Evolutionary conservation across 2,113 vertebrate species (phyloP).

Genomic region (Lasiurus borealis): DNA sequence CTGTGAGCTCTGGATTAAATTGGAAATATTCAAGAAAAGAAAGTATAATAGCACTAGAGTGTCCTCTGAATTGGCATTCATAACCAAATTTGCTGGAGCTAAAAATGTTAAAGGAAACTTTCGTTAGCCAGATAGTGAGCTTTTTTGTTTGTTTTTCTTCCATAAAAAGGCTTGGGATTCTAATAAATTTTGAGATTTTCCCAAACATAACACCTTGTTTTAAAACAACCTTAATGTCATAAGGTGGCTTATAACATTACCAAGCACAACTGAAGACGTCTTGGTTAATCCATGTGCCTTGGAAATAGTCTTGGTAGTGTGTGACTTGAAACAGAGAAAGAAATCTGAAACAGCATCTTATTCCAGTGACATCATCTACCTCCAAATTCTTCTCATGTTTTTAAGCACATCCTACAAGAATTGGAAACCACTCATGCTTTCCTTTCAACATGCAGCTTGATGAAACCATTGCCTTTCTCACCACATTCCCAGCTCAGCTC

Average conservation of each 20-base stretch:
- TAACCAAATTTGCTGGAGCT: background rate
- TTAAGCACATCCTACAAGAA: background rate
- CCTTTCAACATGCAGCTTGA: constrained; percentile 3
- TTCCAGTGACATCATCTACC: background rate
- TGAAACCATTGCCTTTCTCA: background rate
- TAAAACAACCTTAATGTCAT: background rate
- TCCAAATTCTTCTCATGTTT: background rate
- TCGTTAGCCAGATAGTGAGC: background rate
- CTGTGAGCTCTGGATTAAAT: background rate
- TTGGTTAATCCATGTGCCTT: background rate
- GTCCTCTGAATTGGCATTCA: background rate
- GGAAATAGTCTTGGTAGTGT: background rate
- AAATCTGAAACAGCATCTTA: background rate
- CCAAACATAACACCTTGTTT: background rate
- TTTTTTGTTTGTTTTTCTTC: background rate
- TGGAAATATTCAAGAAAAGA: constrained; percentile 49
- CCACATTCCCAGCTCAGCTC: background rate
- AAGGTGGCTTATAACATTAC: background rate
- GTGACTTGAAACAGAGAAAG: constrained; percentile 16
- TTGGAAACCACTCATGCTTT: background rate
- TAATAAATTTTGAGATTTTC: constrained; percentile 33
- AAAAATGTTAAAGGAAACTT: background rate
- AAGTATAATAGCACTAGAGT: background rate
- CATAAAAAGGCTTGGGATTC: background rate
- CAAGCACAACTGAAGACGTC: background rate